phyloP scores from a whole-genome alignment of 1,140 invertebrate genomes.

The Saxidomus purpurata region DNA sequence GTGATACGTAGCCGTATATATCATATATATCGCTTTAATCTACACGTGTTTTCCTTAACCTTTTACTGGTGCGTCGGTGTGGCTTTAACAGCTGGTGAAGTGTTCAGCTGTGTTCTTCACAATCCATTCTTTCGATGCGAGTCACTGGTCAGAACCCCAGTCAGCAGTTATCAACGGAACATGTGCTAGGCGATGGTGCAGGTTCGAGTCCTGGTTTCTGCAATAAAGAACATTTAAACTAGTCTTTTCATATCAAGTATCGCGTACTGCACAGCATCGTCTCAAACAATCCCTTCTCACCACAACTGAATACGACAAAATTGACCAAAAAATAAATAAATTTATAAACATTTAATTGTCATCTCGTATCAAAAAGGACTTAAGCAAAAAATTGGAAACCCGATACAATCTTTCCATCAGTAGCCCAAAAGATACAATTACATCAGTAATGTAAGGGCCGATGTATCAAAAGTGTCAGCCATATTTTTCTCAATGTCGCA shows the following conservation, averaged over 20 bases:
- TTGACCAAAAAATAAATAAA: no score
- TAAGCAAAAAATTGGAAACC: neutral
- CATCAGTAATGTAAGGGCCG: neutral
- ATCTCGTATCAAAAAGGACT: neutral
- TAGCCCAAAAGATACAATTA: constrained; percentile 1
- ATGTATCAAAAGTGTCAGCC: constrained; percentile 20
- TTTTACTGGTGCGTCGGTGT: neutral
- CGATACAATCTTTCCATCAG: neutral
- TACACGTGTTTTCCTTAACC: no score
- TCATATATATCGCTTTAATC: no score
- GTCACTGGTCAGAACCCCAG: no score
- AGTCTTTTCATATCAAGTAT: neutral
- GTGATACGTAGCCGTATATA: neutral
- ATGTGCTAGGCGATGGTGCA: neutral
- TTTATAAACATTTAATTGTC: no score
- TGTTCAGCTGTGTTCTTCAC: neutral
- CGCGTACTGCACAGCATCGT: neutral
- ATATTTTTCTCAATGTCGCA: constrained; percentile 7
- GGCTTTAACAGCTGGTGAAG: neutral
- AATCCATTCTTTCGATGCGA: neutral
- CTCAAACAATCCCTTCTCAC: no score
- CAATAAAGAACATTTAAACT: neutral
- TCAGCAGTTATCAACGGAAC: no score
- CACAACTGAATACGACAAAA: no score
- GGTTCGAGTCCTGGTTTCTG: neutral